Evolutionary conservation across 2,113 vertebrate genomes (phyloP).

Genomic region (Phainopepla nitens): DNA sequence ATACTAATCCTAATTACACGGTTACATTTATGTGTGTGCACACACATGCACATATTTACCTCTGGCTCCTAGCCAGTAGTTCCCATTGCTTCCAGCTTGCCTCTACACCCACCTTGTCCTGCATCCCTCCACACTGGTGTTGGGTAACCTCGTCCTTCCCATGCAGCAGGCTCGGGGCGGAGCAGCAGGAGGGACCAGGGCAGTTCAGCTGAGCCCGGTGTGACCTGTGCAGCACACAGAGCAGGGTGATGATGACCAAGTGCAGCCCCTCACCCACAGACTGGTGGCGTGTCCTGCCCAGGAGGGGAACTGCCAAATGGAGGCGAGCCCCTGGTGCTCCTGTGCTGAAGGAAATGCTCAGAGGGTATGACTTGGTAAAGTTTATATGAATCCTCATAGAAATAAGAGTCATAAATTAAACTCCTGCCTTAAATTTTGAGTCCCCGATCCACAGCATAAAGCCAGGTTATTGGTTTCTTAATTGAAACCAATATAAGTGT

Average conservation of each 20-base stretch:
- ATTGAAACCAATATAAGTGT: background rate
- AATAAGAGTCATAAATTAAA: background rate
- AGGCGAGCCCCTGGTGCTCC: background rate
- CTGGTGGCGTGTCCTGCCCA: background rate
- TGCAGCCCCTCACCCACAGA: background rate
- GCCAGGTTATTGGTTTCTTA: background rate
- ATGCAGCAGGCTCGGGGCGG: rapidly evolving
- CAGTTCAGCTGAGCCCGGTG: background rate
- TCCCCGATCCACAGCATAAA: background rate
- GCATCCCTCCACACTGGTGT: rapidly evolving
- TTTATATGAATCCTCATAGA: background rate
- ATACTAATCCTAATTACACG: conserved; percentile 9
- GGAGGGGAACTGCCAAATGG: background rate
- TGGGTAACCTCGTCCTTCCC: background rate
- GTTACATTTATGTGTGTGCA: background rate
- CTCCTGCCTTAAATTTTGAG: background rate
- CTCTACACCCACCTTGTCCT: background rate
- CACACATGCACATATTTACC: background rate
- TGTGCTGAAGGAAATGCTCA: background rate
- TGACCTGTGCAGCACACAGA: rapidly evolving
- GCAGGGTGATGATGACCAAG: background rate
- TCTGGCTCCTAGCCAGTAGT: background rate
- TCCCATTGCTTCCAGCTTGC: background rate
- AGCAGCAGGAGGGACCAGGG: background rate
- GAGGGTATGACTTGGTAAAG: background rate